phyloP scores from a whole-genome alignment of 2,113 vertebrate species.

The Muscicapa adusta region DNA sequence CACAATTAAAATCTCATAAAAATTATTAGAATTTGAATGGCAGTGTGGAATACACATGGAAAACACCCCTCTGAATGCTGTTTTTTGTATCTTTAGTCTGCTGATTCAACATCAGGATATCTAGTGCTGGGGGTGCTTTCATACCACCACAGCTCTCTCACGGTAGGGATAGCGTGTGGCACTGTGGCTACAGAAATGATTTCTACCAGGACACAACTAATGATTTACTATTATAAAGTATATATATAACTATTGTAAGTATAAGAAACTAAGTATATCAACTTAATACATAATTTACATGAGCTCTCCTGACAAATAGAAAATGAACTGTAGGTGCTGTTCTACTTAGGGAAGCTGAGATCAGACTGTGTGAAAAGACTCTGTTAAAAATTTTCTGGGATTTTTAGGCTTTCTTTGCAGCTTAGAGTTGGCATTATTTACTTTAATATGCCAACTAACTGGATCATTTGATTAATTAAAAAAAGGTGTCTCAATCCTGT shows the following conservation, averaged over 20 bases:
- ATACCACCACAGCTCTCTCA: not conserved
- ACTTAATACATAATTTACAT: not conserved
- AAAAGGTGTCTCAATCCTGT: not conserved
- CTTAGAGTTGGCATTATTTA: not conserved
- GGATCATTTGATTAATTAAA: not conserved
- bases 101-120: not conserved
- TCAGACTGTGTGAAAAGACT: not conserved
- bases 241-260: too few species aligned
- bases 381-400: not conserved
- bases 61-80: not conserved
- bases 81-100: not conserved
- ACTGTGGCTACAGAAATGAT: not conserved
- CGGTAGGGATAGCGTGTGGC: not conserved
- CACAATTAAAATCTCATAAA: not conserved
- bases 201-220: not conserved
- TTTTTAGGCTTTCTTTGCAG: not conserved
- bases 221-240: not conserved
- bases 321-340: not conserved
- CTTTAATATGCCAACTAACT: not conserved
- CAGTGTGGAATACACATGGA: not conserved
- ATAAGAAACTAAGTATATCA: not conserved
- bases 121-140: not conserved
- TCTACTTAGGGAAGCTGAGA: not conserved
- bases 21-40: not conserved
- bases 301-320: not conserved